Conservation (phyloP, 1,140 invertebrate species). For the Teleogryllus occipitalis region DNA sequence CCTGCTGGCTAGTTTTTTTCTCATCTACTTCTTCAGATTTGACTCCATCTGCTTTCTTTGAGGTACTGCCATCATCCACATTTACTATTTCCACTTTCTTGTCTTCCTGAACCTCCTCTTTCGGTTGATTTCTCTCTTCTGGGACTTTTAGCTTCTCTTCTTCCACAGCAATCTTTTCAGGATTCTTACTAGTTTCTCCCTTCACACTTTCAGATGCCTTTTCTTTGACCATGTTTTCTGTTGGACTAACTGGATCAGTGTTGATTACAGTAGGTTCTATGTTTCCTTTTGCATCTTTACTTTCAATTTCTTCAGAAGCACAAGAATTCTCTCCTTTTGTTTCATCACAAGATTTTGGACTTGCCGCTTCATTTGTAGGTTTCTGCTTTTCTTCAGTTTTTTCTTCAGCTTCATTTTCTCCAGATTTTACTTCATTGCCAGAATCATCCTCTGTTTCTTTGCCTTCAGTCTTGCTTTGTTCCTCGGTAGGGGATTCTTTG, state of each 20-base stretch:
- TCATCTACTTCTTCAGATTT: conserved; percentile 22
- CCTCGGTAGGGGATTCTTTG: conserved; percentile 21
- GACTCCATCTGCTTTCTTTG: conserved; percentile 6
- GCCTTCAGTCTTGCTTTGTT: conserved; percentile 21
- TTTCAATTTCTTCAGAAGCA: conserved; percentile 23
- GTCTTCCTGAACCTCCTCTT: conserved; percentile 18
- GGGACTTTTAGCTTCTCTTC: conserved; percentile 23
- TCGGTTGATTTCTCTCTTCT: conserved; percentile 30
- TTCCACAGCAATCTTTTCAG: conserved; percentile 20
- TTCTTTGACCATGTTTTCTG: too few relatives aligned
- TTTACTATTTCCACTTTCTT: conserved; percentile 26
- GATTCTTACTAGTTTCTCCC: conserved; percentile 12
- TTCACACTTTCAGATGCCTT: too few relatives aligned
- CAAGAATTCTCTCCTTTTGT: conserved; percentile 20
- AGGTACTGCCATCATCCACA: conserved; percentile 24
- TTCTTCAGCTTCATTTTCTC: conserved; percentile 32
- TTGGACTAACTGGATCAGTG: background rate
- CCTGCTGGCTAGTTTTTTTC: conserved; percentile 7
- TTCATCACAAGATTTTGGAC: conserved; percentile 12
- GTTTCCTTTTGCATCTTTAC: conserved; percentile 21
- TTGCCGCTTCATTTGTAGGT: conserved; percentile 23
- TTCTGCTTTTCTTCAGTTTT: conserved; percentile 33
- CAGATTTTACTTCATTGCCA: conserved; percentile 21
- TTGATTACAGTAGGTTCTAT: conserved; percentile 12
- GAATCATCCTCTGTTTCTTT: background rate